phyloP scores from a whole-genome alignment of 2,888 invertebrate genomes.

The Asteroscopus sphinx region DNA sequence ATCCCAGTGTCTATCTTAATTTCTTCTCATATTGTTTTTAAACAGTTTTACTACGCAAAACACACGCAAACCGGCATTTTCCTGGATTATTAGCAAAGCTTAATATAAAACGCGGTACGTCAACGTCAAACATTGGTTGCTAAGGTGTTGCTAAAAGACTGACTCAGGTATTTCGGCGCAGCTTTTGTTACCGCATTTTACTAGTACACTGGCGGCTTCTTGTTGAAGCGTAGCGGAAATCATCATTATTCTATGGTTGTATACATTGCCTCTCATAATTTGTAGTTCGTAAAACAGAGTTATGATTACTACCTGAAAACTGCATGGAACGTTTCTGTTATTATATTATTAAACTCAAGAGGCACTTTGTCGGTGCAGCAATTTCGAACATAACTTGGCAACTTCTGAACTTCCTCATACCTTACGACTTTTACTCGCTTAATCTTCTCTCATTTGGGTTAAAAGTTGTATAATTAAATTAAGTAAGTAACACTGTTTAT shows the following conservation, averaged over 20 bases:
- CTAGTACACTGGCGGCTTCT: too few relatives aligned
- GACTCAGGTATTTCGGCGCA: too few relatives aligned
- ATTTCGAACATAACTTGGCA: constrained; percentile 33
- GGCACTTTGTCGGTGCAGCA: constrained; percentile 15
- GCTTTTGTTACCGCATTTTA: too few relatives aligned
- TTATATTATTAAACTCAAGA: constrained; percentile 38
- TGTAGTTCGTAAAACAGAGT: background rate
- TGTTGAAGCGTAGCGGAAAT: too few relatives aligned
- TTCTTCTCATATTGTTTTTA: too few relatives aligned
- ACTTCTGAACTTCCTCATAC: constrained; percentile 29
- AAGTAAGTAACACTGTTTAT: constrained; percentile 1
- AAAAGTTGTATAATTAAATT: constrained; percentile 21
- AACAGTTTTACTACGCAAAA: too few relatives aligned
- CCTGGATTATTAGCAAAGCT: too few relatives aligned
- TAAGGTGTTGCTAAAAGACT: too few relatives aligned
- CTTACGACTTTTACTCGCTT: constrained; percentile 30
- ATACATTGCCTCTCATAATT: background rate
- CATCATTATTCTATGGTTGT: background rate
- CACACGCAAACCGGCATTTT: too few relatives aligned
- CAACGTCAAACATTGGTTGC: too few relatives aligned
- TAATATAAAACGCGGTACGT: too few relatives aligned
- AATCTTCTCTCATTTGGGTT: constrained; percentile 30
- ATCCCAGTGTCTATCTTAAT: too few relatives aligned
- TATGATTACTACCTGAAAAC: constrained; percentile 14
- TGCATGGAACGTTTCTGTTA: constrained; percentile 22